Conservation (phyloP, 2,888 invertebrate species). For the Oxyteleia sp. region DNA sequence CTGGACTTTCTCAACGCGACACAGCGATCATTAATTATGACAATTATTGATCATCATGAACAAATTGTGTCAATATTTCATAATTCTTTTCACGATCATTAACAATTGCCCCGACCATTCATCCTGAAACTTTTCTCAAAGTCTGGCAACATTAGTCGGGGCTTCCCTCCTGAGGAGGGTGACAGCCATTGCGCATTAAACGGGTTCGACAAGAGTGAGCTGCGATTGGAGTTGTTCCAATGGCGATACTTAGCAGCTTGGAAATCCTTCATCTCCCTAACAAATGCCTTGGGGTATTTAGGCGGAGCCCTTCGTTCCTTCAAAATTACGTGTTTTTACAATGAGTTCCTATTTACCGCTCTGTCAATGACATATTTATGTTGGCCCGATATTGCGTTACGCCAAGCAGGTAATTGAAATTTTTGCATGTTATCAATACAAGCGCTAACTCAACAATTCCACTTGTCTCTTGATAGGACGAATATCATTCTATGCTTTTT, state of each 20-base stretch:
- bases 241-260: slow-evolving; percentile 66
- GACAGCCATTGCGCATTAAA: slow-evolving; percentile 66
- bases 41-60: slow-evolving; percentile 54
- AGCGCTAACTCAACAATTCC: slow-evolving; percentile 78
- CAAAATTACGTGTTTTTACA: slow-evolving; percentile 84
- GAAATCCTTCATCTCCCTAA: slow-evolving; percentile 69
- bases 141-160: slow-evolving; percentile 63
- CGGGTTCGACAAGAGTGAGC: slow-evolving; percentile 64
- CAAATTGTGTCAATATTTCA: slow-evolving; percentile 53
- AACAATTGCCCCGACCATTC: slow-evolving; percentile 34
- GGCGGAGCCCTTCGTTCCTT: slow-evolving; percentile 73
- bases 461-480: slow-evolving; percentile 54
- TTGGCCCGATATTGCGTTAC: slow-evolving; percentile 84
- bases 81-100: slow-evolving; percentile 32
- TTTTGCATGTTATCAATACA: slow-evolving; percentile 80
- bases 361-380: slow-evolving; percentile 87
- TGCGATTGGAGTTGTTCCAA: slow-evolving; percentile 70
- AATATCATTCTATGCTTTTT: not conserved
- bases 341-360: slow-evolving; percentile 85
- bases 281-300: slow-evolving; percentile 76
- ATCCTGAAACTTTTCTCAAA: slow-evolving; percentile 50
- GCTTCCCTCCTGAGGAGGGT: slow-evolving; percentile 66
- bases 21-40: no score
- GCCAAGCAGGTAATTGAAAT: slow-evolving; percentile 86
- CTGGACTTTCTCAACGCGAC: no score